Evolutionary conservation across 2,888 invertebrate genomes (phyloP).

Genomic region (Mesodorylaimus sp.): DNA sequence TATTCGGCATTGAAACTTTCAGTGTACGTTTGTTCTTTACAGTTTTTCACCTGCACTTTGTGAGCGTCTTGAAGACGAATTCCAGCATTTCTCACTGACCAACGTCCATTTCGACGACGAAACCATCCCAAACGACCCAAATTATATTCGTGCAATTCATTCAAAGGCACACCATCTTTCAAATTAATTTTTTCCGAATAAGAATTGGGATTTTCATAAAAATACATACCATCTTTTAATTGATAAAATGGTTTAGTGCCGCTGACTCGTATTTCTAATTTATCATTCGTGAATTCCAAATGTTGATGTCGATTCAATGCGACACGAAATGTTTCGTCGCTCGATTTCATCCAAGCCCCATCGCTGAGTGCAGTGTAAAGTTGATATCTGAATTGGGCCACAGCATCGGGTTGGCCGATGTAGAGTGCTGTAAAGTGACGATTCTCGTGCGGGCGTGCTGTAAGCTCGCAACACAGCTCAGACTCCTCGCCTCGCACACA

Average conservation of each 20-base stretch:
- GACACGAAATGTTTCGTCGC: neutral
- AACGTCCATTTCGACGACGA: slow-evolving; percentile 10
- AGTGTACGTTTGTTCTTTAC: slow-evolving; percentile 8
- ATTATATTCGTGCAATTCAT: slow-evolving; percentile 16
- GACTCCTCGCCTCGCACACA: slow-evolving; percentile 15
- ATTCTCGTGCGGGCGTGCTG: slow-evolving; percentile 17
- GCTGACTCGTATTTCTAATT: neutral
- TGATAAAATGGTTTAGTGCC: neutral
- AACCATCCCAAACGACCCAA: slow-evolving; percentile 24
- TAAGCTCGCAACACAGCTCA: slow-evolving; percentile 19
- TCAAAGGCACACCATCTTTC: slow-evolving; percentile 14
- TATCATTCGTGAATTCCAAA: neutral
- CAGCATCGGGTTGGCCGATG: neutral
- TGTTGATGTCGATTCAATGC: neutral
- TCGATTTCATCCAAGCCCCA: neutral
- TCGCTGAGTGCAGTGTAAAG: neutral
- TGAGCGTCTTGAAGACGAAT: slow-evolving; percentile 8
- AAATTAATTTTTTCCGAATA: neutral
- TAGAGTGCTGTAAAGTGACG: slow-evolving; percentile 4
- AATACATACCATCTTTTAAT: slow-evolving; percentile 1
- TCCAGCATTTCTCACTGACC: slow-evolving; percentile 4
- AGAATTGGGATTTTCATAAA: neutral
- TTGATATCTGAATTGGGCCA: neutral
- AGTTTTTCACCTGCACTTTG: slow-evolving; percentile 7
- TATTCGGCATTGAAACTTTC: slow-evolving; percentile 7